These are phyloP conservation scores for Ptychoptera albimana DNA, from an alignment of 2,888 invertebrate genomes.

Conservation along the genomic window DNA sequence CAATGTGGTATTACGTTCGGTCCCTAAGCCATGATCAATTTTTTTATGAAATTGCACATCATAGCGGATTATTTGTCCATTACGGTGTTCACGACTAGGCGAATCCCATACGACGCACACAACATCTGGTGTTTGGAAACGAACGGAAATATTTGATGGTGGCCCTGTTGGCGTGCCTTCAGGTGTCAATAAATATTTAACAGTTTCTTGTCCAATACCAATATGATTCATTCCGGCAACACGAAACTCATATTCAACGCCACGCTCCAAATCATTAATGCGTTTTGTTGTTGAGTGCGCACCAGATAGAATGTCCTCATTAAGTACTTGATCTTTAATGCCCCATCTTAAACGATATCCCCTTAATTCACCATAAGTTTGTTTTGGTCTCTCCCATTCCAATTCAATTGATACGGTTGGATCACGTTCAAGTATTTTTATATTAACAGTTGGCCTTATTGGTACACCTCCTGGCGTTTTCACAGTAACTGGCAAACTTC, in stretches of 20 bases:
- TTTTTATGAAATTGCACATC: slow-evolving; percentile 85
- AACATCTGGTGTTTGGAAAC: slow-evolving; percentile 85
- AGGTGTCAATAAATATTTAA: slow-evolving; percentile 81
- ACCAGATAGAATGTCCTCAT: slow-evolving; percentile 54
- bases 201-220: slow-evolving; percentile 87
- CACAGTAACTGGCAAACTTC: slow-evolving; percentile 70
- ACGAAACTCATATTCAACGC: slow-evolving; percentile 90
- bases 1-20: slow-evolving; percentile 59
- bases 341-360: slow-evolving; percentile 81
- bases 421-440: slow-evolving; percentile 71
- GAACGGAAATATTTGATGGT: slow-evolving; percentile 66
- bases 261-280: slow-evolving; percentile 71
- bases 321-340: slow-evolving; percentile 61
- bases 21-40: slow-evolving; percentile 63
- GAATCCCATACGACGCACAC: slow-evolving; percentile 81
- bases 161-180: slow-evolving; percentile 86
- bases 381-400: slow-evolving; percentile 81
- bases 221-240: slow-evolving; percentile 92
- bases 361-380: slow-evolving; percentile 75
- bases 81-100: slow-evolving; percentile 73
- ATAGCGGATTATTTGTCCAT: slow-evolving; percentile 87
- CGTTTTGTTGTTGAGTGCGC: slow-evolving; percentile 52
- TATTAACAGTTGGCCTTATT: slow-evolving; percentile 61
- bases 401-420: slow-evolving; percentile 79
- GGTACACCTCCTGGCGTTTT: slow-evolving; percentile 91